Evolutionary conservation across 2,888 invertebrate genomes (phyloP).

Genomic region (Epirrita christyi): DNA sequence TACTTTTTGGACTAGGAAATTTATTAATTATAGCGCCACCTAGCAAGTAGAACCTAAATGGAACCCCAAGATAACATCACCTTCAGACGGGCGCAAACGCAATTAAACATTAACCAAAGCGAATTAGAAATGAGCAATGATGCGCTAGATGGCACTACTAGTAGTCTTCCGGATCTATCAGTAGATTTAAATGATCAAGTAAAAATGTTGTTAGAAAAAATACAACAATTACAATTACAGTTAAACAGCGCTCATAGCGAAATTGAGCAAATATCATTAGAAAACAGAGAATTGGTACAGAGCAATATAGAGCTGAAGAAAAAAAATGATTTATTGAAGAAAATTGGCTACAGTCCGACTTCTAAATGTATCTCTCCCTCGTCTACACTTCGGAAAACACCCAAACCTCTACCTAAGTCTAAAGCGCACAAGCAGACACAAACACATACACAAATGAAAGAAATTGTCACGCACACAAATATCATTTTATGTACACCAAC

Average conservation of each 20-base stretch:
- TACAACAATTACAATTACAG: not conserved
- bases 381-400: not conserved
- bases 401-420: not conserved
- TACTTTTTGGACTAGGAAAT: too few species aligned
- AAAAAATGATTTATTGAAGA: not conserved
- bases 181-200: not conserved
- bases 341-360: not conserved
- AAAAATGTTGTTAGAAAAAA: not conserved
- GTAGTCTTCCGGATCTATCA: not conserved
- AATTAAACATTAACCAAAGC: not conserved
- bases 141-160: not conserved
- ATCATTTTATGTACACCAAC: too few species aligned
- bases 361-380: not conserved
- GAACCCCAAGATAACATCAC: not conserved
- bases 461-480: too few species aligned
- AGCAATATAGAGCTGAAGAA: not conserved
- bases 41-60: too few species aligned
- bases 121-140: not conserved
- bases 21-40: too few species aligned
- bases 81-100: not conserved
- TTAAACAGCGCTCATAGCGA: not conserved
- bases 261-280: not conserved
- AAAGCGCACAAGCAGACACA: not conserved
- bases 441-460: not conserved
- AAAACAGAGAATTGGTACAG: not conserved